Evolutionary conservation across 2,888 invertebrate species (phyloP), one percentile per base, ranked within the genome.

Genomic region (Harpalus rufipes): DNA sequence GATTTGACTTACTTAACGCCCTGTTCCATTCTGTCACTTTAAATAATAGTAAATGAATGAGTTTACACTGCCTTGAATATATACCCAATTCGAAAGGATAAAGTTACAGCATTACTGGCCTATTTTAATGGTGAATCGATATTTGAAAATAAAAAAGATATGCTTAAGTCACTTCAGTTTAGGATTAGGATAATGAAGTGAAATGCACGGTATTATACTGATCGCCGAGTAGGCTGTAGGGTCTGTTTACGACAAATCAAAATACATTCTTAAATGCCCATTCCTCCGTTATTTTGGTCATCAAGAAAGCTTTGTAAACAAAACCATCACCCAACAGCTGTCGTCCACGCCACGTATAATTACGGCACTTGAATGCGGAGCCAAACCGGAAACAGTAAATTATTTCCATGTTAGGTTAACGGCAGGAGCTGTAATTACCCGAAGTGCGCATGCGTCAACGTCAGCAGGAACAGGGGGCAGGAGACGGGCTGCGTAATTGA

Each of bases 391-490:
- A 81, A 68, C 65, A 51, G 68, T 81, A 81, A 81, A 81, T 81
- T 81, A 81, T 81, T 81, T 81, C 81, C 81, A 81, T 81, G 68
- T 81, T 81, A 81, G 81, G 81, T 68, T 65, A 56, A 81, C 68
- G 56, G 68, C 78, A 59, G 58, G 59, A 78, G 59, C 58, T 21
- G 59, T 21, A 39, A 81, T 81, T 65, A 81, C 65, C 14, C 65
- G 41, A 14, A n/a, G 14, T 61, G 65, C 63, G 65, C 81, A 81
- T 59, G 56, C 59, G 76, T 76, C 16, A 80, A 25, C 59, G 76
- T 76, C 16, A 80, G n/a, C 32, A 65, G 68, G 32, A 32, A 39
- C 32, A 16, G 7, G 63, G 63, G 63, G 68, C 12, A 41, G 41
- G 68, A 68, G 7, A 68, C 32, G 21, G 10, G 10, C 10, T 10